phyloP scores from a whole-genome alignment of 1,140 invertebrate species.

The Drosophila athabasca region DNA sequence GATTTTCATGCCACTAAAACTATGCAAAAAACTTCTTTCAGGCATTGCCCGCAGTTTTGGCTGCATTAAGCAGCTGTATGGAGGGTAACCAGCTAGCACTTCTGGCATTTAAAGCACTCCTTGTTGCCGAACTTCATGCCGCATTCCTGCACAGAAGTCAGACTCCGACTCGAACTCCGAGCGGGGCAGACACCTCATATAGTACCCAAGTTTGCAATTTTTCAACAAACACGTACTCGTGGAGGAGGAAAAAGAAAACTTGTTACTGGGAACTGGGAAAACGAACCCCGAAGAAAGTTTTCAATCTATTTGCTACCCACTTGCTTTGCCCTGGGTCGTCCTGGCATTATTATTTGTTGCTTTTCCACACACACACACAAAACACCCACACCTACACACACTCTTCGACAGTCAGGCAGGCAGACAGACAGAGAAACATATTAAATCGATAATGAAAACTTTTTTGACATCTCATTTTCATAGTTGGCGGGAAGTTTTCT shows the following conservation, averaged over 20 bases:
- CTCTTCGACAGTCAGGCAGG: not conserved
- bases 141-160: not conserved
- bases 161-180: slow-evolving; percentile 12
- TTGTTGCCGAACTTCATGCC: slow-evolving; percentile 2
- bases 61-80: not conserved
- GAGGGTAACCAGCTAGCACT: no score
- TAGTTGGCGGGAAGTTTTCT: slow-evolving; percentile 71
- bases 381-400: not conserved
- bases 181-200: slow-evolving; percentile 30
- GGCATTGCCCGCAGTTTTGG: no score
- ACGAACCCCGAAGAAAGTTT: slow-evolving; percentile 41
- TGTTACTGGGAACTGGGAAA: slow-evolving; percentile 45
- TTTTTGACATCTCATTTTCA: slow-evolving; percentile 82
- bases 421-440: slow-evolving; percentile 35
- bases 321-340: slow-evolving; percentile 29
- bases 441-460: slow-evolving; percentile 83
- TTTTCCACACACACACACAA: slow-evolving; percentile 7
- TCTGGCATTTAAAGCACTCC: slow-evolving; percentile 2
- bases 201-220: slow-evolving; percentile 59
- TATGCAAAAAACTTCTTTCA: no score
- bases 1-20: no score
- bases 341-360: slow-evolving; percentile 62
- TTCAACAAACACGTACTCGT: slow-evolving; percentile 41
- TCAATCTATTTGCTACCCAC: slow-evolving; percentile 62
- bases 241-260: slow-evolving; percentile 10